These are phyloP conservation scores for Cerastis rubricosa DNA, from an alignment of 2,888 invertebrate species.

Conservation along the genomic window DNA sequence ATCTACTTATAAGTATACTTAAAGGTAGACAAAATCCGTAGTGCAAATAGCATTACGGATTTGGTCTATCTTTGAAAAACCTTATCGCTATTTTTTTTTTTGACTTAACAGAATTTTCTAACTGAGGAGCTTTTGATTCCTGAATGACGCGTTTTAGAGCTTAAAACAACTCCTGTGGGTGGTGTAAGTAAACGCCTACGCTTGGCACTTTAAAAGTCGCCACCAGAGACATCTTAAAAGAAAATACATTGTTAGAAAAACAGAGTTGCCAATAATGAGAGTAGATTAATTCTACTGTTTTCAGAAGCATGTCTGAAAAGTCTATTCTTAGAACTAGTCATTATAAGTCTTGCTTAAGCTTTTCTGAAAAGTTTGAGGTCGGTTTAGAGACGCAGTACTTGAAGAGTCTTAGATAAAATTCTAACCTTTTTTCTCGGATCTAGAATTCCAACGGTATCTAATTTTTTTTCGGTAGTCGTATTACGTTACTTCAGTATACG, in stretches of 20 bases:
- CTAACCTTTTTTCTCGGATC: neutral
- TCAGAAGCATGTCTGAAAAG: neutral
- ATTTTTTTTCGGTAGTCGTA: neutral
- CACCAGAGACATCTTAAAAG: neutral
- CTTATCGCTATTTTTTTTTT: too few species aligned
- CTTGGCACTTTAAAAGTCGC: neutral
- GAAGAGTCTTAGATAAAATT: neutral
- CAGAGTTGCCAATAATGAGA: neutral
- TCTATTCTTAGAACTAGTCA: neutral
- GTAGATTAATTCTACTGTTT: neutral
- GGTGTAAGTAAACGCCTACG: slow-evolving; percentile 21
- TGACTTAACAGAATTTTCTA: too few species aligned
- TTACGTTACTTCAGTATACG: too few species aligned
- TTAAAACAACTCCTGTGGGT: neutral
- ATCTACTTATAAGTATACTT: too few species aligned
- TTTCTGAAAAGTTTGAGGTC: neutral
- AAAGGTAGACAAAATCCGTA: too few species aligned
- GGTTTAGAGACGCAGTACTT: neutral
- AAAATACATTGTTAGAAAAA: slow-evolving; percentile 3
- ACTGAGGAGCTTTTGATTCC: too few species aligned
- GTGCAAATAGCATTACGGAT: too few species aligned
- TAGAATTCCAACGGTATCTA: neutral
- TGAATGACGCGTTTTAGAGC: neutral
- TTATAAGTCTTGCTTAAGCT: neutral
- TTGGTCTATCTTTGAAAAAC: too few species aligned